Evolutionary conservation across 2,113 vertebrate species (phyloP).

Genomic region (Coreoperca whiteheadi): DNA sequence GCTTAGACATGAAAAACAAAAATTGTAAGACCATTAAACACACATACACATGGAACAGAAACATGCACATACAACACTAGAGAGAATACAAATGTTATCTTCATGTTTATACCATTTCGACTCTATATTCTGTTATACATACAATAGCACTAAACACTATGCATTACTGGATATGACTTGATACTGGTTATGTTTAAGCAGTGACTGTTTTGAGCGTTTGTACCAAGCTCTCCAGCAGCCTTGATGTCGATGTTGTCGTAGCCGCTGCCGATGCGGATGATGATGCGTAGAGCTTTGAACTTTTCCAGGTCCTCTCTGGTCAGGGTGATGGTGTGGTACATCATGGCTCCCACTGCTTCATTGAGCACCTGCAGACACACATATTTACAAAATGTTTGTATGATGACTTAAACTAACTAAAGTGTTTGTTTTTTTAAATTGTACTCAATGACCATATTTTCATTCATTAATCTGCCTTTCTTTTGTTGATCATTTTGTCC

Average conservation of each 20-base stretch:
- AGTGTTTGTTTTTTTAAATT: background rate
- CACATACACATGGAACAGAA: background rate
- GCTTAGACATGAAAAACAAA: background rate
- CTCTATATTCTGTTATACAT: too few relatives aligned
- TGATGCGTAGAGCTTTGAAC: conserved; percentile 97
- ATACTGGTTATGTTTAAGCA: background rate
- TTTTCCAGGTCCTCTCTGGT: conserved; percentile 98
- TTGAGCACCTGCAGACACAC: conserved; percentile 90
- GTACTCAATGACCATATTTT: background rate
- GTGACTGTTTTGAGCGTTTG: background rate
- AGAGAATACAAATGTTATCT: too few relatives aligned
- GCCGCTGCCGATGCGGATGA: conserved; percentile 97
- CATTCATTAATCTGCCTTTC: background rate
- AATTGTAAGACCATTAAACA: background rate
- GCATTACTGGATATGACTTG: background rate
- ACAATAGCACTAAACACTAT: background rate
- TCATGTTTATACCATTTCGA: background rate
- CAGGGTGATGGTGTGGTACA: conserved; percentile 99
- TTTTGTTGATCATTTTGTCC: background rate
- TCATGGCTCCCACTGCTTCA: conserved; percentile 96
- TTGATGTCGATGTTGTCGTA: conserved; percentile 99
- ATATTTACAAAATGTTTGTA: background rate
- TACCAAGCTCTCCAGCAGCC: conserved; percentile 96
- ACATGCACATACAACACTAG: background rate
- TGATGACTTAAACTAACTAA: background rate